These are phyloP conservation scores for Pectinophora gossypiella DNA, from an alignment of 1,140 invertebrate genomes.

Conservation along the genomic window DNA sequence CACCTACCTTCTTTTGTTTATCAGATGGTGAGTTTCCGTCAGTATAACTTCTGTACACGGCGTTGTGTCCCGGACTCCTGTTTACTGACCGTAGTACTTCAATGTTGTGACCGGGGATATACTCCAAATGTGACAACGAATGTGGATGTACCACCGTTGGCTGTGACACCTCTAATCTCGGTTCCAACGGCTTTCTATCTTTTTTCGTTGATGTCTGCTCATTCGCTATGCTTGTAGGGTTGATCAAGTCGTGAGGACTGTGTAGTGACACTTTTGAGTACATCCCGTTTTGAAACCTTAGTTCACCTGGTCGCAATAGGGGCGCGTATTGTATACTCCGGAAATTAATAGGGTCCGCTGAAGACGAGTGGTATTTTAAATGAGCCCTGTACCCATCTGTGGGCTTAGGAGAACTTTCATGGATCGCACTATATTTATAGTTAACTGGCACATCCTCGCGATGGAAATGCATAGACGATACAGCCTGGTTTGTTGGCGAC, in stretches of 20 bases:
- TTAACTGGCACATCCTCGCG: background rate
- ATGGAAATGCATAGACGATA: background rate
- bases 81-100: conserved; percentile 15
- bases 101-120: conserved; percentile 10
- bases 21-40: background rate
- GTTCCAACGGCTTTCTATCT: background rate
- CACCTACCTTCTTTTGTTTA: conserved; percentile 10
- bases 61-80: conserved; percentile 15
- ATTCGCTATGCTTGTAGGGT: background rate
- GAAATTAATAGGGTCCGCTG: background rate
- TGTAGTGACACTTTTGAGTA: too few species aligned
- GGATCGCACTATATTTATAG: background rate
- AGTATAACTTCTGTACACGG: conserved; percentile 14
- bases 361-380: background rate
- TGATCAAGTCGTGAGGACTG: too few species aligned
- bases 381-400: background rate
- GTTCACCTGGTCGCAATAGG: background rate
- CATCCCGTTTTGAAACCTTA: background rate
- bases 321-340: background rate
- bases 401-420: background rate
- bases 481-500: background rate
- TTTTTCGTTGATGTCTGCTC: too few species aligned
- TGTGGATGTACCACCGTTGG: background rate
- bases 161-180: background rate
- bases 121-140: background rate